Percentiles rank a stretch among this genome's conserved stretches.
Conservation (phyloP, 2,113 vertebrate species). For the Semicossyphus pulcher region DNA sequence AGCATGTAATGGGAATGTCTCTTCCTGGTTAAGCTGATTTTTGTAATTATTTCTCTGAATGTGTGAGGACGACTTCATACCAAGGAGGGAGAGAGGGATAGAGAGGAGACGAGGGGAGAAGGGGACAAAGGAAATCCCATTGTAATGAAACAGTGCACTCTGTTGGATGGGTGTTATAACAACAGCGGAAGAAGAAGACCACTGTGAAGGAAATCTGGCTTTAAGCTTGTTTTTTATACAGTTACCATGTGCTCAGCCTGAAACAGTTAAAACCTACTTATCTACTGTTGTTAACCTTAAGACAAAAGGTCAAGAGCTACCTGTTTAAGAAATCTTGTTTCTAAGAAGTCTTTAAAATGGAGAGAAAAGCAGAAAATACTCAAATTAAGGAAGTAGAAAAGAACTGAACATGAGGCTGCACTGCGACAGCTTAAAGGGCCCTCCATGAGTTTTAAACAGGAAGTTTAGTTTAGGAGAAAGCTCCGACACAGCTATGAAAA, state of each 20-base stretch:
- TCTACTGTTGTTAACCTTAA: neutral
- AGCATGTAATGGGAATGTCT: constrained; percentile 75
- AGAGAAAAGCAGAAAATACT: too few relatives aligned
- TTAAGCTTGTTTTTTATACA: neutral
- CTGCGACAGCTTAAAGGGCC: too few relatives aligned
- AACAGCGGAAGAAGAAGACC: constrained; percentile 10
- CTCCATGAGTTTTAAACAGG: too few relatives aligned
- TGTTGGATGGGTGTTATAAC: constrained; percentile 67
- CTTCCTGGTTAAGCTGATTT: constrained; percentile 75
- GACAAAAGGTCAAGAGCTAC: too few relatives aligned
- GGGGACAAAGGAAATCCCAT: constrained; percentile 21
- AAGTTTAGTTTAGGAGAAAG: too few relatives aligned
- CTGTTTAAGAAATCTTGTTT: too few relatives aligned
- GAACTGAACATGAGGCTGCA: too few relatives aligned
- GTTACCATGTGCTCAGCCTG: neutral
- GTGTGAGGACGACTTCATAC: constrained; percentile 32
- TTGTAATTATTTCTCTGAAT: constrained; percentile 68
- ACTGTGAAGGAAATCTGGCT: neutral
- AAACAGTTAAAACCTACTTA: too few relatives aligned
- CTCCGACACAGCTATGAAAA: too few relatives aligned
- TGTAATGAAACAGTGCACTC: constrained; percentile 76
- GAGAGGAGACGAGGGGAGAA: constrained; percentile 9
- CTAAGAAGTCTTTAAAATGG: too few relatives aligned
- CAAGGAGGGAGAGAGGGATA: constrained; percentile 10
- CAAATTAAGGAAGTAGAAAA: too few relatives aligned